phyloP scores from a whole-genome alignment of 2,797 vertebrate species.

The Gallinago solitaria region DNA sequence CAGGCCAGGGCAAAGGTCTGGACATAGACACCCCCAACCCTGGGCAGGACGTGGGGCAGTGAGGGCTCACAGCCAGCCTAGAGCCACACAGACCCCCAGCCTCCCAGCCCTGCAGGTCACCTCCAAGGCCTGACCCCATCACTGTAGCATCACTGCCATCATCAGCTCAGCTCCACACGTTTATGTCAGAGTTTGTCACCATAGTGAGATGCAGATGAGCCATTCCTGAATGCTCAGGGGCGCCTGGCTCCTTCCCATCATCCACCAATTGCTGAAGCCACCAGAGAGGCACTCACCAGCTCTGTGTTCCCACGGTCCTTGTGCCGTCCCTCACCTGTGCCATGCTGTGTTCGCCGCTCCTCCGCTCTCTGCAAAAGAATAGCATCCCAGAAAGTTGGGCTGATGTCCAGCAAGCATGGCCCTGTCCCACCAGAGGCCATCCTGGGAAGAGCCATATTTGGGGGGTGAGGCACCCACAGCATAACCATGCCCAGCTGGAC shows the following conservation, averaged over 20 bases:
- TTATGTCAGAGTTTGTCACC: neutral
- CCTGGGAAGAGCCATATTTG: neutral
- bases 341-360: neutral
- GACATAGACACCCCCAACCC: neutral
- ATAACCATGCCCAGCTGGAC: fast-evolving
- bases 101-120: too few relatives aligned
- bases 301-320: neutral
- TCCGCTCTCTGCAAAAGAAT: neutral
- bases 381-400: fast-evolving
- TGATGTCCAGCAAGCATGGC: neutral
- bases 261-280: fast-evolving
- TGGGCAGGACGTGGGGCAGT: neutral
- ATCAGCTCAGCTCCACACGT: neutral
- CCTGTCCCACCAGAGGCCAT: neutral
- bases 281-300: conserved; percentile 32
- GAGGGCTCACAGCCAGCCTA: neutral
- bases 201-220: fast-evolving
- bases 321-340: fast-evolving
- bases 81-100: neutral
- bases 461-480: fast-evolving
- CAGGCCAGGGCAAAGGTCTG: neutral
- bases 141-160: neutral
- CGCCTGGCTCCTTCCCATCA: fast-evolving
- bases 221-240: fast-evolving
- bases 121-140: neutral